A percentile compares a stretch with the other conserved stretches of the same genome.
Conservation (phyloP, 2,888 invertebrate genomes). For the Callinectes sapidus region DNA sequence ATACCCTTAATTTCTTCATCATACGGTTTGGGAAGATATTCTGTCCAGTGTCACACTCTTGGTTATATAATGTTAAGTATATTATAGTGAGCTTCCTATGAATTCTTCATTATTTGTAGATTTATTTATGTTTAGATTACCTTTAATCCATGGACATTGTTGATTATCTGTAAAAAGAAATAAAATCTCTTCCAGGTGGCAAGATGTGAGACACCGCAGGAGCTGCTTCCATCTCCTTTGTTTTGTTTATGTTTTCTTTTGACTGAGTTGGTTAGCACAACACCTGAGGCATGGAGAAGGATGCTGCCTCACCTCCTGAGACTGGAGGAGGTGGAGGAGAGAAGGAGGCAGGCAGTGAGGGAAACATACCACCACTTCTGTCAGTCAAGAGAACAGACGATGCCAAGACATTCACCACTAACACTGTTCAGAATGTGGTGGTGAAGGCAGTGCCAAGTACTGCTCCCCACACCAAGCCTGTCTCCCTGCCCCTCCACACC, state of each 20-base stretch:
- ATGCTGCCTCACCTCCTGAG: background rate
- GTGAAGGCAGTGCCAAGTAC: background rate
- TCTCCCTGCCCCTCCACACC: background rate
- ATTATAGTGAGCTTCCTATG: too few species aligned
- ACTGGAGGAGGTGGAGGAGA: background rate
- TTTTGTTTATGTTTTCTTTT: conserved; percentile 40
- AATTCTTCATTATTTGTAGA: too few species aligned
- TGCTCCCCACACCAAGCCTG: background rate
- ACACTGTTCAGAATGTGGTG: background rate
- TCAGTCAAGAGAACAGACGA: background rate
- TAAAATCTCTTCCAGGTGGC: conserved; percentile 29
- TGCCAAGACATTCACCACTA: background rate
- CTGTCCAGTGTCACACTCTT: too few species aligned
- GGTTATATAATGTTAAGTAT: too few species aligned
- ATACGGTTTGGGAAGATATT: too few species aligned
- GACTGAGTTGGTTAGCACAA: conserved; percentile 13
- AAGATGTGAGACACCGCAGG: conserved; percentile 34
- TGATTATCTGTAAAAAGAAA: too few species aligned
- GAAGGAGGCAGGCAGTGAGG: background rate
- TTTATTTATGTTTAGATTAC: too few species aligned
- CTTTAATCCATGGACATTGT: too few species aligned
- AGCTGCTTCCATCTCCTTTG: conserved; percentile 21
- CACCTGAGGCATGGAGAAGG: conserved; percentile 43
- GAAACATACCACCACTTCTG: background rate
- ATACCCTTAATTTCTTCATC: too few species aligned